Percentiles rank a stretch among this genome's conserved stretches.
phyloP scores from a whole-genome alignment of 1,140 invertebrate genomes.

The Lasioglossum albipes region DNA sequence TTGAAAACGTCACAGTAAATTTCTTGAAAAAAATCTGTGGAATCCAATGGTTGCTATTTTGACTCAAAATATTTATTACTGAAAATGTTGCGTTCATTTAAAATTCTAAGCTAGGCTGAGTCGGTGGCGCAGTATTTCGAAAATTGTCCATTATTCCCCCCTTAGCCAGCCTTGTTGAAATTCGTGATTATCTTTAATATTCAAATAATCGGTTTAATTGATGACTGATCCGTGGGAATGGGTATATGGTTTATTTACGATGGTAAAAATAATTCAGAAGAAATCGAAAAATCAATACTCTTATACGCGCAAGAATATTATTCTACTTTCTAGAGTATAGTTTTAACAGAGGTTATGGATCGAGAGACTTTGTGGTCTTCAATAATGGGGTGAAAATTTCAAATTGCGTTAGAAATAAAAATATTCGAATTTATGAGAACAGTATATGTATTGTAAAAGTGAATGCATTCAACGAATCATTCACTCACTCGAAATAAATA shows the following conservation, averaged over 20 bases:
- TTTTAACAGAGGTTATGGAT: neutral
- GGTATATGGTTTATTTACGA: neutral
- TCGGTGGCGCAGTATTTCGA: neutral
- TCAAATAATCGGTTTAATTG: neutral
- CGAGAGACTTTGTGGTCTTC: neutral
- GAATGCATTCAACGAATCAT: neutral
- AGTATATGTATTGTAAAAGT: too few relatives aligned
- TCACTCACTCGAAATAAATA: neutral
- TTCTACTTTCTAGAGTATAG: neutral
- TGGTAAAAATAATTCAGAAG: neutral
- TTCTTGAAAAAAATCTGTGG: too few relatives aligned
- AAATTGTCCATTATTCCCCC: neutral
- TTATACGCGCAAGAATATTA: neutral
- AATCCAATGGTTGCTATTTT: too few relatives aligned
- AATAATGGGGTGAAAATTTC: neutral
- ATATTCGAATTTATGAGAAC: neutral
- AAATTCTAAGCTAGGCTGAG: too few relatives aligned
- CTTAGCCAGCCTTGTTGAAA: neutral
- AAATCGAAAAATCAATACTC: slow-evolving; percentile 27
- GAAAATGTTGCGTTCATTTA: too few relatives aligned
- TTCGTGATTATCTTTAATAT: neutral
- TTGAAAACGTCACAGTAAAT: too few relatives aligned
- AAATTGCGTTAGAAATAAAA: neutral
- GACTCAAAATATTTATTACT: too few relatives aligned
- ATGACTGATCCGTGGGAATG: too few relatives aligned